Conservation (phyloP, 1,140 invertebrate species). For the Pseudomyrmex pallidus region DNA sequence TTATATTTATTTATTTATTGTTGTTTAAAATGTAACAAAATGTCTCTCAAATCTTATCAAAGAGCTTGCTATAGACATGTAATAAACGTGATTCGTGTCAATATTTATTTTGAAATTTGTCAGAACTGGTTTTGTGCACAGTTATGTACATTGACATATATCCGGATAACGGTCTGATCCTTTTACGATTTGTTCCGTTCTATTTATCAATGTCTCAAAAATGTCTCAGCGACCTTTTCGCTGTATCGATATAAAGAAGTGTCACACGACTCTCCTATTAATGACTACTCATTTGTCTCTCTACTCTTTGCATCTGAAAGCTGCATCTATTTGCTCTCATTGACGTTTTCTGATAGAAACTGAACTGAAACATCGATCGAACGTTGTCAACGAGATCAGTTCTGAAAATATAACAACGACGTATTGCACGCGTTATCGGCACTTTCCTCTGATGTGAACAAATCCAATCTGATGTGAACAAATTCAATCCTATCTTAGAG, state of each 20-base stretch:
- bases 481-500: constrained; percentile 65
- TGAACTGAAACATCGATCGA: constrained; percentile 36
- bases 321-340: background rate
- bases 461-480: constrained; percentile 63
- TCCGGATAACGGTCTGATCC: background rate
- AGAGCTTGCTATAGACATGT: background rate
- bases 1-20: background rate
- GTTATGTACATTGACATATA: background rate
- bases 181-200: too few relatives aligned
- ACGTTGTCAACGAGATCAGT: constrained; percentile 5
- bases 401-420: constrained; percentile 2
- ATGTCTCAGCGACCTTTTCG: background rate
- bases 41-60: background rate
- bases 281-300: background rate
- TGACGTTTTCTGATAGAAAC: constrained; percentile 31
- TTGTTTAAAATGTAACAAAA: background rate
- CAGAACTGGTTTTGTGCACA: background rate
- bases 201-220: background rate
- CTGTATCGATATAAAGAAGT: background rate
- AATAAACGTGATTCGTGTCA: background rate
- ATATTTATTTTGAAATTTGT: constrained; percentile 10
- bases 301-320: too few relatives aligned
- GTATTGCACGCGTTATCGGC: constrained; percentile 44
- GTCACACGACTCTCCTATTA: background rate
- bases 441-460: constrained; percentile 39